Conservation (phyloP, 2,113 vertebrate species). For the Neogale vison region DNA sequence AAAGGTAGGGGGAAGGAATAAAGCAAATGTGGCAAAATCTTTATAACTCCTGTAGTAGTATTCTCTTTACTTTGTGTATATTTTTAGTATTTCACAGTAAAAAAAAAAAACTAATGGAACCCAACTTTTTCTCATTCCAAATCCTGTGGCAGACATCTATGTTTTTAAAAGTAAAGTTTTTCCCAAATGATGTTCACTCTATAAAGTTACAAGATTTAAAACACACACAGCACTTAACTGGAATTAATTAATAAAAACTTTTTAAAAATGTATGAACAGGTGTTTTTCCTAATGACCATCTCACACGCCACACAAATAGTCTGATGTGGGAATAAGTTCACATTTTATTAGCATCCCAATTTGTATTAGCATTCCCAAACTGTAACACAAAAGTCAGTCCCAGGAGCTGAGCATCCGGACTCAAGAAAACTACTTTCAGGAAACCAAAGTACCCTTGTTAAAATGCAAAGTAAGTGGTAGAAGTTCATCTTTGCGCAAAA, state of each 20-base stretch:
- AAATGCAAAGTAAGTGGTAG: constrained; percentile 69
- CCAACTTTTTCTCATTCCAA: neutral
- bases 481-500: constrained; percentile 49
- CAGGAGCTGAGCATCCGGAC: neutral
- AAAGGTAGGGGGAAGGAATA: neutral
- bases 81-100: neutral
- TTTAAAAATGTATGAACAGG: neutral
- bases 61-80: neutral
- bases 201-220: neutral
- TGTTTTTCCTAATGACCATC: neutral
- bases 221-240: neutral
- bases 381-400: neutral
- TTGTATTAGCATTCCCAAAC: neutral
- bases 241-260: neutral
- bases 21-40: neutral
- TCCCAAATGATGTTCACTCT: neutral
- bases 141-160: neutral
- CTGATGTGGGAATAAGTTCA: neutral
- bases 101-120: neutral
- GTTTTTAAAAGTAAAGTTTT: neutral
- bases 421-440: constrained; percentile 68
- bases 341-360: neutral
- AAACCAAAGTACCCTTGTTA: constrained; percentile 62
- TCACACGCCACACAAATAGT: neutral
- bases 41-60: neutral